Evolutionary conservation across 2,888 invertebrate genomes (phyloP).

Genomic region (Coleophora flavipennella): DNA sequence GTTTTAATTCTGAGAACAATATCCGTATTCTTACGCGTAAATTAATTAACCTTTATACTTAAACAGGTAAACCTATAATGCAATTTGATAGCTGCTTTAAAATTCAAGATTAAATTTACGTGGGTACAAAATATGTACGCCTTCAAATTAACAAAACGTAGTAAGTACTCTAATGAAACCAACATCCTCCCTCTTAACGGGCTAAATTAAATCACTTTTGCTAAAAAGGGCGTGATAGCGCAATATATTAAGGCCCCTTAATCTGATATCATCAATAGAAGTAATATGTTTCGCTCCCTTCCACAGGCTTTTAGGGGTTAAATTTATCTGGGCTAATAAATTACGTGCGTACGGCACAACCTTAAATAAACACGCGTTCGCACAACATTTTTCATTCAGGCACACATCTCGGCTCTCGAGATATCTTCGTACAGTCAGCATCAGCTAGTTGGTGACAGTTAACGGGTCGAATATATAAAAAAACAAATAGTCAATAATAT

Average conservation of each 20-base stretch:
- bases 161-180: too few species aligned
- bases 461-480: too few species aligned
- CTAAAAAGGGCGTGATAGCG: constrained; percentile 1
- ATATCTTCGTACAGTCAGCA: constrained; percentile 10
- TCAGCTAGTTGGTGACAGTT: neutral
- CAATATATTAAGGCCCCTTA: constrained; percentile 7
- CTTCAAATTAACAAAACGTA: too few species aligned
- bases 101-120: too few species aligned
- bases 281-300: constrained; percentile 34
- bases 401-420: constrained; percentile 28
- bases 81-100: too few species aligned
- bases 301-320: constrained; percentile 36
- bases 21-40: too few species aligned
- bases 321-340: constrained; percentile 61
- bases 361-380: constrained; percentile 56
- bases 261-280: constrained; percentile 39
- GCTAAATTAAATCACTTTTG: neutral
- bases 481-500: too few species aligned
- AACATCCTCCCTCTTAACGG: too few species aligned
- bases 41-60: too few species aligned
- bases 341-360: constrained; percentile 37
- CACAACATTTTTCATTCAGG: constrained; percentile 53
- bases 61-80: too few species aligned
- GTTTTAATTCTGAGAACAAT: too few species aligned
- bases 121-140: too few species aligned